Conservation (phyloP, 2,113 vertebrate species). For the Pelecanoides urinatrix region DNA sequence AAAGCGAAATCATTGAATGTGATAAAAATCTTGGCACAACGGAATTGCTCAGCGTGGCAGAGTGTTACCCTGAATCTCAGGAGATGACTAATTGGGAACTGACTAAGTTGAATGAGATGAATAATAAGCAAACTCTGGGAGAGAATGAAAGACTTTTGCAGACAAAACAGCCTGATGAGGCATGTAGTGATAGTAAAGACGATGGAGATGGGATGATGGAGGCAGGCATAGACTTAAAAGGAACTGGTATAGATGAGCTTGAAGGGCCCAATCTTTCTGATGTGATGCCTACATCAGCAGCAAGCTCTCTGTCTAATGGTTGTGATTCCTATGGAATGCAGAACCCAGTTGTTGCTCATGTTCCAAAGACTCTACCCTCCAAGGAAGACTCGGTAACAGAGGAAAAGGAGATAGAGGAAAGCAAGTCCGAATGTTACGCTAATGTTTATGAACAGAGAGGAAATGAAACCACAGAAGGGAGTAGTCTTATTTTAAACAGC, state of each 20-base stretch:
- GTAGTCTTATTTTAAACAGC: conserved; percentile 71
- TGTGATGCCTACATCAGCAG: conserved; percentile 62
- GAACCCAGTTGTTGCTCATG: conserved; percentile 73
- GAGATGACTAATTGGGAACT: conserved; percentile 69
- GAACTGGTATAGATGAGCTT: conserved; percentile 51
- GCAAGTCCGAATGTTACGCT: conserved; percentile 88
- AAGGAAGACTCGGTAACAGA: conserved; percentile 98
- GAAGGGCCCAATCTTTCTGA: conserved; percentile 60
- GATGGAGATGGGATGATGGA: conserved; percentile 34
- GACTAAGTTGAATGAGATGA: conserved; percentile 68
- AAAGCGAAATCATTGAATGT: conserved; percentile 36
- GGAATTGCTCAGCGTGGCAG: conserved; percentile 39
- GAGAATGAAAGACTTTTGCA: conserved; percentile 65
- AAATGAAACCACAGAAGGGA: conserved; percentile 71
- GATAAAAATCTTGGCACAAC: conserved; percentile 46
- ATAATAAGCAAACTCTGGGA: conserved; percentile 61
- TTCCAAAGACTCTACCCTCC: conserved; percentile 84
- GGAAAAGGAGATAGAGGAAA: conserved; percentile 98
- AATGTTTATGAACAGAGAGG: conserved; percentile 81
- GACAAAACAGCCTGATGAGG: conserved; percentile 50
- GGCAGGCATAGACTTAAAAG: conserved; percentile 53
- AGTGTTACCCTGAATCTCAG: conserved; percentile 71
- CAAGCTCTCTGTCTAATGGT: conserved; percentile 72
- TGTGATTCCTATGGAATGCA: conserved; percentile 85
- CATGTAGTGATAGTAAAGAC: conserved; percentile 39